Conservation (phyloP, 1,140 invertebrate species). For the Diuraphis noxia region DNA sequence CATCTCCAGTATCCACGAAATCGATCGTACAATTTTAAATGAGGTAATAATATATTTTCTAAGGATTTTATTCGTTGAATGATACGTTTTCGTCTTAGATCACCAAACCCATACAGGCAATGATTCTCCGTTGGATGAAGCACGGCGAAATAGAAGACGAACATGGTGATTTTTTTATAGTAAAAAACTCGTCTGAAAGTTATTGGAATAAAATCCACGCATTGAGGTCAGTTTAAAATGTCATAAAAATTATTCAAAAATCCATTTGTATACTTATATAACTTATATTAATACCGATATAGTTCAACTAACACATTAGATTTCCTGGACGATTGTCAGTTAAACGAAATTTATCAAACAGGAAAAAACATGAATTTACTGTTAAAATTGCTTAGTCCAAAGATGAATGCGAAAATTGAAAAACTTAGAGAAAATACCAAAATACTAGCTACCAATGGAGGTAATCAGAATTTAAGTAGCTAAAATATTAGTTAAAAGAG, state of each 20-base stretch:
- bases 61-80: background rate
- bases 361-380: constrained; percentile 10
- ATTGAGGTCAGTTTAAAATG: background rate
- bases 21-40: background rate
- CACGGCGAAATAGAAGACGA: constrained; percentile 1
- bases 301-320: constrained; percentile 4
- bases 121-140: background rate
- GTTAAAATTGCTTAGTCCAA: background rate
- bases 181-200: background rate
- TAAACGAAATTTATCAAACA: background rate
- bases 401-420: background rate
- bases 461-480: background rate
- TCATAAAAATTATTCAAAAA: background rate
- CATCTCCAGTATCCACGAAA: background rate
- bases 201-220: background rate
- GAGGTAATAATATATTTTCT: background rate
- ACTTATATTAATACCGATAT: background rate
- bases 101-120: background rate
- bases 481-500: background rate
- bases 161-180: constrained; percentile 20
- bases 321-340: background rate
- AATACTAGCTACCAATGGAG: background rate
- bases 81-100: background rate
- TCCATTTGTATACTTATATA: background rate
- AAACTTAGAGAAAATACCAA: background rate